Base-by-base conservation (phyloP, 2,113 vertebrate species). In the Cercocebus atys region DNA sequence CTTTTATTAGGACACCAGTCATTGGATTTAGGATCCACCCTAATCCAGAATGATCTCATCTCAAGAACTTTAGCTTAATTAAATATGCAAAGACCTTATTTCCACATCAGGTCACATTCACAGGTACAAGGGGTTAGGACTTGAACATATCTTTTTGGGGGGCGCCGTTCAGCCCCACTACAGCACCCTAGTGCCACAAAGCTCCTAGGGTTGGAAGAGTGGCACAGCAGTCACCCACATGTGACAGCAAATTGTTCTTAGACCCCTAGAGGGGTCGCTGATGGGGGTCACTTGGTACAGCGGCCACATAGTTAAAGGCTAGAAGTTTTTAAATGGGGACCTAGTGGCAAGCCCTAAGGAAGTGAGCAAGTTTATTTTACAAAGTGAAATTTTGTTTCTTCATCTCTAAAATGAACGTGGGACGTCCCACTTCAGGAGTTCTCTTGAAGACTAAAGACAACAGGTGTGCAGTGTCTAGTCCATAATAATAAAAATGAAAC, bases 171-270 rank as follows among this genome's bases (percentile, higher is more conserved):
- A 30, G 30, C 27, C 10, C 25, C 9, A 64, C 17, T 57, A 10
- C 27, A 68, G 38, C 52, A 52, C 52, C 52, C 52, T 52, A 52
- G 52, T 52, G 52, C 17, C 52, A 55, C 10, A 80, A 18, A 72
- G 4, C 79, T 57, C 8, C 23, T 3, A 35, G 9, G 6, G 18
- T 38, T 86, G 64, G 50, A 76, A 66, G n/a, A 76, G 57, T 23
- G 76, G 40, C 17, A 0, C 2, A 70, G 30, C 13, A 30, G 10
- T 59, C 6, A 13, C 61, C 3, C 2, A 17, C 0, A 12, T 5
- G 1, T 11, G 40, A 55, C 3, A 45, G 8, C 1, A 0, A 11
- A 17, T 25, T 66, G 20, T 66, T 38, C 72, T 38, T 14, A 27
- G 40, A 57, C 11, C 32, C 79, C 35, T 11, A 14, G 0, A 79